Conservation (phyloP, 2,113 vertebrate species). For the Oophaga pumilio region DNA sequence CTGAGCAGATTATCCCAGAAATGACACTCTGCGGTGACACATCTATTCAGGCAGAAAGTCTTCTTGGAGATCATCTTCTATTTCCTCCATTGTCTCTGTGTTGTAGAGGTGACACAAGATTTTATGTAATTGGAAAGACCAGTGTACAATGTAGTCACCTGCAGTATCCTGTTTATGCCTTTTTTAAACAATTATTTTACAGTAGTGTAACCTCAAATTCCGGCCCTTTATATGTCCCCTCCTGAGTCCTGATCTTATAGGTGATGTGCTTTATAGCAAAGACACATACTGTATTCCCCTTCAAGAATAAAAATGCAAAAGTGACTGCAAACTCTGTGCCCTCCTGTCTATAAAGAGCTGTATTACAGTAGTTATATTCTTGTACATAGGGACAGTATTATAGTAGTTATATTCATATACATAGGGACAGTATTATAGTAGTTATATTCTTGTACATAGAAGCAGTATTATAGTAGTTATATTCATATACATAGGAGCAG, state of each 20-base stretch:
- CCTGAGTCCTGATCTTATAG: too few relatives aligned
- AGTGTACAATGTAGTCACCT: background rate
- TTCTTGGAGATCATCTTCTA: background rate
- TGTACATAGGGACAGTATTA: too few relatives aligned
- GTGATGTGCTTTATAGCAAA: too few relatives aligned
- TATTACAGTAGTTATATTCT: too few relatives aligned
- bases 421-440: too few relatives aligned
- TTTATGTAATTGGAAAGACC: background rate
- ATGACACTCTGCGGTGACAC: background rate
- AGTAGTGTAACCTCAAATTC: background rate
- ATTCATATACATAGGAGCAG: background rate
- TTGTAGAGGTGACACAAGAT: background rate
- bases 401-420: too few relatives aligned
- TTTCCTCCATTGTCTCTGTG: background rate
- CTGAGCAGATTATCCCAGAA: background rate
- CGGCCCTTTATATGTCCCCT: too few relatives aligned
- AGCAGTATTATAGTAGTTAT: background rate
- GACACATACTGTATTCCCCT: too few relatives aligned
- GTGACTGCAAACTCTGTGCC: too few relatives aligned
- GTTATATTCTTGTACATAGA: background rate
- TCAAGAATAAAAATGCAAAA: too few relatives aligned
- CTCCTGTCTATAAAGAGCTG: background rate
- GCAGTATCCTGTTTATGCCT: background rate
- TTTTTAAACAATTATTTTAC: background rate
- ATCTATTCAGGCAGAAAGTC: background rate